phyloP scores from a whole-genome alignment of 2,113 vertebrate species.

The Rattus rattus region DNA sequence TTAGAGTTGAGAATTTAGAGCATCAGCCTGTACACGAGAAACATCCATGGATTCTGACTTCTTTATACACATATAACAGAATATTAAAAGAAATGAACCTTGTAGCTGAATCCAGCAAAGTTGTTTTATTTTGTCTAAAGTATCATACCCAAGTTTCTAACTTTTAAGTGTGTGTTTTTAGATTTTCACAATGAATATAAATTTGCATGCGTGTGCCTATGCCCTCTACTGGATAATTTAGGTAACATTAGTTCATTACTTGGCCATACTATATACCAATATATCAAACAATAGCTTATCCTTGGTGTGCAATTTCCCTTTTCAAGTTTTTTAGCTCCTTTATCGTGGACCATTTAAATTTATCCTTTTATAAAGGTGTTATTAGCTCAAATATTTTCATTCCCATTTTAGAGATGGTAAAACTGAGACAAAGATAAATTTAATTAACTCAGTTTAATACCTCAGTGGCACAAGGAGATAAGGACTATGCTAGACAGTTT shows the following conservation, averaged over 20 bases:
- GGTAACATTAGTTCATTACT: background rate
- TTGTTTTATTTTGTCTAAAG: background rate
- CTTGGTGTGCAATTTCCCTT: background rate
- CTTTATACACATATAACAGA: background rate
- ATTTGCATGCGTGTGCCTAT: constrained; percentile 42
- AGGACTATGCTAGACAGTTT: background rate
- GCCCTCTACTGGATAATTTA: constrained; percentile 76
- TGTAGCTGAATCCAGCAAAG: background rate
- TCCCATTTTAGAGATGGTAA: constrained; percentile 75
- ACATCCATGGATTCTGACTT: background rate
- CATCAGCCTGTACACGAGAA: background rate
- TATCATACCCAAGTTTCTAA: background rate
- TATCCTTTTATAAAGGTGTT: background rate
- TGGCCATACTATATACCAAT: background rate
- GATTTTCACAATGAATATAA: background rate
- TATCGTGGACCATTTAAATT: background rate
- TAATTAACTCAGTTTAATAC: background rate
- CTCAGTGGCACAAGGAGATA: background rate
- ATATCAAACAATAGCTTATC: background rate
- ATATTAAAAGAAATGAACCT: background rate
- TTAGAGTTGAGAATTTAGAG: background rate
- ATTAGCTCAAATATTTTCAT: background rate
- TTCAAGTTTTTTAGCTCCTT: constrained; percentile 13
- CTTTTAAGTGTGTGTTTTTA: constrained; percentile 50
- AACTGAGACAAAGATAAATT: constrained; percentile 39